These are phyloP conservation scores for Sminthurides bifidus DNA, from an alignment of 1,140 invertebrate genomes.

Conservation along the genomic window DNA sequence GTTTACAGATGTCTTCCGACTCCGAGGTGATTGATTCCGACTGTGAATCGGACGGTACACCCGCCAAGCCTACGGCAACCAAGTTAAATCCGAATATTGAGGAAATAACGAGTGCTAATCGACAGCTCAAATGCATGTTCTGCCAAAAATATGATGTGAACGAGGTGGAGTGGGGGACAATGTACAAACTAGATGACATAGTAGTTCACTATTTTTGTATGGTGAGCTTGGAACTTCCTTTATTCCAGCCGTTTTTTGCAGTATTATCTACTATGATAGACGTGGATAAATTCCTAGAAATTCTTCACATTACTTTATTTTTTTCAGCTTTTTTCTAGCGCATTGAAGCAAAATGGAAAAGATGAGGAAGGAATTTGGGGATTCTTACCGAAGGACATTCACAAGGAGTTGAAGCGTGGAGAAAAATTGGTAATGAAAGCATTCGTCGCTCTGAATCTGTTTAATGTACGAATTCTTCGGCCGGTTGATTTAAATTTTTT, in stretches of 20 bases:
- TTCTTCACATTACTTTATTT: neutral
- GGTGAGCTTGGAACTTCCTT: too few species aligned
- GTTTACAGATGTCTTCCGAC: neutral
- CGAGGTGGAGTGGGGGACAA: neutral
- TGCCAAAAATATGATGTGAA: neutral
- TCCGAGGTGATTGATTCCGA: neutral
- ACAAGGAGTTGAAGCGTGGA: conserved; percentile 44
- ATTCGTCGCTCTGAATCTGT: too few species aligned
- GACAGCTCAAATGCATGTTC: too few species aligned
- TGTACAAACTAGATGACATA: neutral
- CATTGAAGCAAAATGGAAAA: conserved; percentile 46
- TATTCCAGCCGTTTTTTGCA: too few species aligned
- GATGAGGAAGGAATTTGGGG: conserved; percentile 49
- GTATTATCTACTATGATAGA: too few species aligned
- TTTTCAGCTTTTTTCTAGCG: conserved; percentile 45
- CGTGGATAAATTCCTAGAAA: neutral
- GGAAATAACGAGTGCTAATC: too few species aligned
- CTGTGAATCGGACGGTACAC: too few species aligned
- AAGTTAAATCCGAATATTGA: too few species aligned
- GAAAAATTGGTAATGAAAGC: conserved; percentile 39
- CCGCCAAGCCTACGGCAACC: too few species aligned
- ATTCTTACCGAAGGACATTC: conserved; percentile 48
- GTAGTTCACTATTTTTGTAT: neutral
- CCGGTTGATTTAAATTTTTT: too few species aligned
- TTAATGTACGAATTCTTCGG: too few species aligned